phyloP scores from a whole-genome alignment of 2,113 vertebrate genomes.

The Hippoglossus stenolepis region DNA sequence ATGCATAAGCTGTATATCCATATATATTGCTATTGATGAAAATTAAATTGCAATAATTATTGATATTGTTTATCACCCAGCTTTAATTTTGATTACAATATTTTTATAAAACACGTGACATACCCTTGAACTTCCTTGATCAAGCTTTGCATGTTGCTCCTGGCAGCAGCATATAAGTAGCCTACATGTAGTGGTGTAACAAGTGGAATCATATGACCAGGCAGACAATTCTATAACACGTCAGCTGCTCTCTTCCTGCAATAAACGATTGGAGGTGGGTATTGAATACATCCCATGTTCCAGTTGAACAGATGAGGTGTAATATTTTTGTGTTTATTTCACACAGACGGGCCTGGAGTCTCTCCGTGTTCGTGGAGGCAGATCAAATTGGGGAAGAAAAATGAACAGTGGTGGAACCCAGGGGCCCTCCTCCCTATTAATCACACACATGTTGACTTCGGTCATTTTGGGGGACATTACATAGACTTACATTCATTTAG shows the following conservation, averaged over 20 bases:
- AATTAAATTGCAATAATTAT: too few species aligned
- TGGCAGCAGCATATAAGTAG: not conserved
- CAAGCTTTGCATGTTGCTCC: not conserved
- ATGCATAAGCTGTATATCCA: too few species aligned
- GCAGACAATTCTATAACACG: not conserved
- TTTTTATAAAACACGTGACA: too few species aligned
- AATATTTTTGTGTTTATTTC: constrained; percentile 29
- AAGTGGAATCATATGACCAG: constrained; percentile 25
- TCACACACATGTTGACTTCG: constrained; percentile 16
- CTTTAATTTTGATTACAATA: too few species aligned
- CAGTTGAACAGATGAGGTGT: constrained; percentile 31
- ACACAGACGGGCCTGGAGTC: not conserved
- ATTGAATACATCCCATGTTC: not conserved
- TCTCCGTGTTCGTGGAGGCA: not conserved
- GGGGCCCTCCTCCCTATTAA: constrained; percentile 34
- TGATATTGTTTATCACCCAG: too few species aligned
- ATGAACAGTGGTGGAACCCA: too few species aligned
- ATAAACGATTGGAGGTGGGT: not conserved
- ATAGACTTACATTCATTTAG: not conserved
- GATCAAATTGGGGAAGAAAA: too few species aligned
- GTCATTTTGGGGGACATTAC: not conserved
- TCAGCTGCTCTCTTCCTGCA: constrained; percentile 3
- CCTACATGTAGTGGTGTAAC: constrained; percentile 3
- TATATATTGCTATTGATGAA: too few species aligned
- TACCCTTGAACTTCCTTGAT: too few species aligned